Evolutionary conservation across 1,140 invertebrate species (phyloP), one percentile per base, ranked within the genome.

Genomic region (Archivesica marissinica): DNA sequence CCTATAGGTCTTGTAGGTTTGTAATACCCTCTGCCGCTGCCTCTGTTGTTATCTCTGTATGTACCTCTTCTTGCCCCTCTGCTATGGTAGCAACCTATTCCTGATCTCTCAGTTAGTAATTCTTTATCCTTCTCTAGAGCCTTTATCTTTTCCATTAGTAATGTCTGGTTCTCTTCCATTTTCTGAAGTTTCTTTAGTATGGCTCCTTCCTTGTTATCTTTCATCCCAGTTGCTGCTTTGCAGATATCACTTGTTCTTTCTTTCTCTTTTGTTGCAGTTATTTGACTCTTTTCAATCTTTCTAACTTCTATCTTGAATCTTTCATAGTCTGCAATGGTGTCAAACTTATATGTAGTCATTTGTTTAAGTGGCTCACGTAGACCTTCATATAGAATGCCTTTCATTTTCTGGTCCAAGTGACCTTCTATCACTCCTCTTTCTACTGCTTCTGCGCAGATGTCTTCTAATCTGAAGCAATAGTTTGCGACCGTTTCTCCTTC

Each of bases 1-100:
- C 70, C 66, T 35, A n/a, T n/a, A n/a, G n/a, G 77, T 61, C 39
- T 84, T 64, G 52, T 74, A 70, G n/a, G n/a, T n/a, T n/a, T n/a
- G n/a, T n/a, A n/a, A n/a, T n/a, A n/a, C n/a, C n/a, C n/a, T n/a
- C n/a, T n/a, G n/a, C n/a, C n/a, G n/a, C n/a, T n/a, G n/a, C n/a
- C n/a, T n/a, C n/a, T n/a, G n/a, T n/a, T n/a, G n/a, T n/a, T n/a
- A n/a, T n/a, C n/a, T n/a, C n/a, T n/a, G n/a, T n/a, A n/a, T n/a
- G n/a, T n/a, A n/a, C n/a, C n/a, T n/a, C n/a, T n/a, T n/a, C n/a
- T n/a, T n/a, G n/a, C n/a, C n/a, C n/a, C n/a, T n/a, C n/a, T n/a
- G n/a, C n/a, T n/a, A n/a, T n/a, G n/a, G n/a, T n/a, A n/a, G n/a
- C n/a, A n/a, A n/a, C n/a, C n/a, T n/a, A n/a, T n/a, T n/a, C n/a